Conservation (phyloP, 2,888 invertebrate species). For the Cryptophagus acutangulus region DNA sequence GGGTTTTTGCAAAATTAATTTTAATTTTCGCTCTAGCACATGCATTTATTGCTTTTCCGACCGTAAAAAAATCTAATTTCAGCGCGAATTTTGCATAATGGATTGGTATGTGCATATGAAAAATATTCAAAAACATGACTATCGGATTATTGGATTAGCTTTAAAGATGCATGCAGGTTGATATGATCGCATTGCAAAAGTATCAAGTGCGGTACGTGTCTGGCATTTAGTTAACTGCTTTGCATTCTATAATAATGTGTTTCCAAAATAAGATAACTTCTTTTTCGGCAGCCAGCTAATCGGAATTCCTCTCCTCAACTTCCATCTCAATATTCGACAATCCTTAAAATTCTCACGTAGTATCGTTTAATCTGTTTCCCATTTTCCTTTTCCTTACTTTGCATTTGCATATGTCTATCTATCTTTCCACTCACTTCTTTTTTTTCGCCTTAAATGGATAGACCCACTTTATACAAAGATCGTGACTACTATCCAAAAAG, state of each 20-base stretch:
- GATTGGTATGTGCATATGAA: no score
- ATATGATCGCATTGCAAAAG: no score
- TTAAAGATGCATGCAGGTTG: no score
- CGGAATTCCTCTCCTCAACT: slow-evolving; percentile 40
- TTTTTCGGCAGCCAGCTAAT: slow-evolving; percentile 38
- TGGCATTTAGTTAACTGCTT: slow-evolving; percentile 35
- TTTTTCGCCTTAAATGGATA: no score
- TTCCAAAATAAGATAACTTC: slow-evolving; percentile 42
- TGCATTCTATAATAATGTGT: slow-evolving; percentile 43
- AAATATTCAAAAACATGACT: no score
- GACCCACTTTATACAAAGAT: no score
- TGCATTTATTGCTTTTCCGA: no score
- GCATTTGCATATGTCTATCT: slow-evolving; percentile 20
- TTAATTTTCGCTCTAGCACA: slow-evolving; percentile 4
- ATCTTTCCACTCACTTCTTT: slow-evolving; percentile 4
- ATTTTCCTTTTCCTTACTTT: slow-evolving; percentile 31
- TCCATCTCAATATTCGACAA: slow-evolving; percentile 41
- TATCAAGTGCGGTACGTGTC: slow-evolving; percentile 29
- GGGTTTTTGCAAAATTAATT: slow-evolving; percentile 10
- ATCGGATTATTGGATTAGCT: no score
- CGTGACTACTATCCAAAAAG: no score
- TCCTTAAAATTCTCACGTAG: slow-evolving; percentile 43
- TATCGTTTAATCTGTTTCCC: slow-evolving; percentile 44
- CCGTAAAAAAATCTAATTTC: no score
- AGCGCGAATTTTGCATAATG: no score